Evolutionary conservation across 2,797 vertebrate species (phyloP), one percentile per base, ranked within the genome.

Genomic region (Ptychobarbus kaznakovi): DNA sequence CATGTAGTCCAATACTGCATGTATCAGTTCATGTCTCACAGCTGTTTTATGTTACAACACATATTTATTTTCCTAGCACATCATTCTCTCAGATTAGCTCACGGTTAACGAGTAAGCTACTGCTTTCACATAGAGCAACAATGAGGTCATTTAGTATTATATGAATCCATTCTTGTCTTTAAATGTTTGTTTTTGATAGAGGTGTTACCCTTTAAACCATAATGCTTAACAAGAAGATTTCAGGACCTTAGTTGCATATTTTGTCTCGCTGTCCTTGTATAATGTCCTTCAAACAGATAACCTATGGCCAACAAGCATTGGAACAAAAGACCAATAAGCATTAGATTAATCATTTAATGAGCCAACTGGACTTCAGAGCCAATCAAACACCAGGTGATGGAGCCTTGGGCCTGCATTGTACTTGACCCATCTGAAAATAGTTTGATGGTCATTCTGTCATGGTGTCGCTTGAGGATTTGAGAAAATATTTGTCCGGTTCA

Each of bases 301-400:
- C 42, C 35, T 51, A 44, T 0, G 16, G 15, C 53, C 44, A 58
- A 58, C 46, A 53, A 61, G 69, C 44, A 49, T 46, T 68, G 16
- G 10, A 42, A 63, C 66, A 28, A 77, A 44, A 76, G 72, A 63
- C n/a, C 16, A 68, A 40, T 51, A 16, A 11, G 65, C 65, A 25
- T 77, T 72, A 38, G 51, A 58, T 46, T 42, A 58, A 56, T 61
- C 8, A 13, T 10, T 11, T 46, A 49, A 42, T 53, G 35, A 80
- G 8, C 49, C 63, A 81, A n/a, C 42, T 66, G 44, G 15, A 63
- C 40, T 63, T 79, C 20, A 81, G 44, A 69, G 63, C 28, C 42
- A 81, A 65, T 53, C 44, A 81, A 35, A 81, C 6, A 81, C 53
- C 79, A 69, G 61, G 28, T 46, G 38, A 79, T 65, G 13, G n/a